Conservation (phyloP, 2,113 vertebrate species). For the Anas platyrhynchos region DNA sequence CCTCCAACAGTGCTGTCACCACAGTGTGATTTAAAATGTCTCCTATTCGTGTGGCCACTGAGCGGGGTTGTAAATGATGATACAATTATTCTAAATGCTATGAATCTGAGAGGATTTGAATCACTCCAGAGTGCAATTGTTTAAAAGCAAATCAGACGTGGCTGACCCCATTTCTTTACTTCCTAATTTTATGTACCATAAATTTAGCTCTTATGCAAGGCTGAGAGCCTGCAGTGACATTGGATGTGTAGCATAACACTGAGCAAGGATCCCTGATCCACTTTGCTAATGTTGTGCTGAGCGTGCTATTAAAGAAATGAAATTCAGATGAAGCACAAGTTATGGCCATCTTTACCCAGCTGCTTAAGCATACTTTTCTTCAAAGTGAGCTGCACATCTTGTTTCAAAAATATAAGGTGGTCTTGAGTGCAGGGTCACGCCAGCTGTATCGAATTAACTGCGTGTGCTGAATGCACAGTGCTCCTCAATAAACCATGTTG, state of each 20-base stretch:
- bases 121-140: background rate
- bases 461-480: background rate
- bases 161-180: background rate
- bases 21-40: background rate
- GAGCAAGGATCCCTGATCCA: background rate
- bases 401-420: background rate
- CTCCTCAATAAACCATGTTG: background rate
- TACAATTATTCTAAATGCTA: background rate
- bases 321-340: background rate
- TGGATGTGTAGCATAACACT: background rate
- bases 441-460: background rate
- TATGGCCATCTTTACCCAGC: background rate
- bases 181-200: constrained; percentile 30
- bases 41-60: background rate
- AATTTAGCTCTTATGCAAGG: background rate
- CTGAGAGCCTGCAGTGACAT: background rate
- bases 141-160: background rate
- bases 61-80: background rate
- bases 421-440: background rate
- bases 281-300: background rate
- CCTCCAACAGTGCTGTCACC: background rate
- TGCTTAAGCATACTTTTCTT: background rate
- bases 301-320: background rate
- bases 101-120: background rate
- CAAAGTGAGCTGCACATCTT: background rate